Conservation (phyloP, 2,113 vertebrate species). For the Apaloderma vittatum region DNA sequence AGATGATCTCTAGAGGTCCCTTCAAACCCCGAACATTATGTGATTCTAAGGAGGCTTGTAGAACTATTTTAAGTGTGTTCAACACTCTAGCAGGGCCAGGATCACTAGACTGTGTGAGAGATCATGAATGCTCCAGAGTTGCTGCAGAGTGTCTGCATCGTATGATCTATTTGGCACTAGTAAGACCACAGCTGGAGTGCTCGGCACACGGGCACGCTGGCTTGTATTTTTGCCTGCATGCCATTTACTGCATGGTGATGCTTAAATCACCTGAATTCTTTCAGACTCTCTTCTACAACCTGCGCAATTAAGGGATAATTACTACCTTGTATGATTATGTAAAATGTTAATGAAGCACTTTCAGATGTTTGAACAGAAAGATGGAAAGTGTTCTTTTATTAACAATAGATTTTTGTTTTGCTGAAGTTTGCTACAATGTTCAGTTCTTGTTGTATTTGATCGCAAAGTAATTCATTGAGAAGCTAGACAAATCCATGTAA, state of each 20-base stretch:
- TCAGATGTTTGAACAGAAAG: neutral
- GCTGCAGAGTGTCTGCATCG: neutral
- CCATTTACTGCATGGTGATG: neutral
- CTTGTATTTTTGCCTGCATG: neutral
- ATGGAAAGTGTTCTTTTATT: neutral
- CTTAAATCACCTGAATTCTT: neutral
- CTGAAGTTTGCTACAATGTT: neutral
- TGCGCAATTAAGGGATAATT: constrained; percentile 4
- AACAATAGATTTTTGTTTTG: neutral
- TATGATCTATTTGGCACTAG: neutral
- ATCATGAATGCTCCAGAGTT: neutral
- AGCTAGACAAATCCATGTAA: neutral
- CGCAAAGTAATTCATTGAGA: neutral
- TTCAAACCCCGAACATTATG: too few relatives aligned
- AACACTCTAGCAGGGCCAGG: neutral
- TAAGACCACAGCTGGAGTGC: neutral
- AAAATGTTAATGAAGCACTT: constrained; percentile 12
- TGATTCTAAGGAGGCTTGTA: neutral
- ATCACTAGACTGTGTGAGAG: neutral
- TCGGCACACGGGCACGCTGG: neutral
- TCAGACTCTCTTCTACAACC: neutral
- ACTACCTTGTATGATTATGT: neutral
- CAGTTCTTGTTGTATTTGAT: neutral
- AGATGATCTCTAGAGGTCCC: too few relatives aligned
- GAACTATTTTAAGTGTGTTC: neutral